Evolutionary conservation across 92 coral and sea anemone species (phyloP), one percentile per base, ranked within the genome.

Genomic region (Virgularia gustaviana): DNA sequence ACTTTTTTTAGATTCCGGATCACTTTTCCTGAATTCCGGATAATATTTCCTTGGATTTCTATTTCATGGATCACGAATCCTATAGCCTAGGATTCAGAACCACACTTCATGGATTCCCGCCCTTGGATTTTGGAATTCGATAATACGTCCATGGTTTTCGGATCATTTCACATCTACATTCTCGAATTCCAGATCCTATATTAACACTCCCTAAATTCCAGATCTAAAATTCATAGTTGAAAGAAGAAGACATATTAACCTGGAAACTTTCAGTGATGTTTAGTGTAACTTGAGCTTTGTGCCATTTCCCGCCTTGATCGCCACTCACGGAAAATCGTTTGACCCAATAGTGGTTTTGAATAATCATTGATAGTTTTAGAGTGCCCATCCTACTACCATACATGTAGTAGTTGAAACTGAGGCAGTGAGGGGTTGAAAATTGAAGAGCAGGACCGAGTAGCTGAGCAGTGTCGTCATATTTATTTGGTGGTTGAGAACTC

Each of bases 331-430:
- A 77, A 73, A 89, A 88, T 28, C 77, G 62, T 4, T 57, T 37
- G 63, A 80, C 71, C 60, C 77, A 79, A 6, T 35, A 47, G 9
- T 62, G 53, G 10, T 82, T 75, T 12, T 62, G 63, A 39, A 6
- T 15, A 22, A 22, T 22, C 15, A 64, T 78, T 28, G 82, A 84
- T 32, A 91, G 77, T 1, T 76, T 41, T 57, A 91, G 73, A 4
- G 71, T 47, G 0, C 96, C 97, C 76, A 68, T 85, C 0, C 68
- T 79, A 11, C 52, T 78, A 25, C 97, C 97, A 33, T 85, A 81
- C 97, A 91, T 91, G 34, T 70, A 43, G 87, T 91, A 91, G 49
- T 85, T 71, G 64, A 91, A 86, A 27, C 90, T 88, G 22, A 89
- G 27, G 42, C 97, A 91, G 57, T 79, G 91, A 4, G 83, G 78